Base-by-base conservation (phyloP, 2,113 vertebrate species). In the Dolichallabes microphthalmus region DNA sequence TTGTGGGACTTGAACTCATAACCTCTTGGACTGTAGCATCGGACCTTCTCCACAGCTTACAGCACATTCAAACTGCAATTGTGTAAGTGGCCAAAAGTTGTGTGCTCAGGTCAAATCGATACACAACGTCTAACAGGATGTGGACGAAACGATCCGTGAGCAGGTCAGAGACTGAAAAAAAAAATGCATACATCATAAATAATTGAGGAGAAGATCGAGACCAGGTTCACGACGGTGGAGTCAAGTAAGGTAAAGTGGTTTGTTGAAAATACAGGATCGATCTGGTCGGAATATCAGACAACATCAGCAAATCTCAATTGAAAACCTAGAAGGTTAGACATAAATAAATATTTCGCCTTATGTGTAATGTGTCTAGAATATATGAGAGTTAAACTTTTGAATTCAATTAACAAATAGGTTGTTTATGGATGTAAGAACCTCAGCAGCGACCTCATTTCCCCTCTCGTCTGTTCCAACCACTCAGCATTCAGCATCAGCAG, bases 81-180 rank as follows among this genome's bases (percentile, higher is more conserved):
- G 9, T 78, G 30, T 22, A 20, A 78, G 55, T 58, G 27, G 17
- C 55, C 19, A 22, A 58, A 35, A 78, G 76, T 2, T 78, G 53
- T 22, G 5, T 25, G 10, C 17, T 58, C 55, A 35, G 76, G 76
- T 78, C 58, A 78, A 78, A 78, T 78, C 75, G 15, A 58, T 78
- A 57, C 3, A 1, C 27, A 9, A 27, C 13, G 53, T 58, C 27
- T 57, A 57, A 77, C 27, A 77, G 75, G 17, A 77, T 22, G 55
- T 20, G 58, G 76, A 19, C 27, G 27, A 57, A 9, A 9, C 22
- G 25, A 6, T 35, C 4, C 27, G 4, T 20, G 53, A 22, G 27
- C 53, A 6, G n/a, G 76, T 75, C 45, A 75, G 45, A 6, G 73
- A 52, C 73, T 8, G 11, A 52, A 14, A 30, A 75, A 20, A 78